Base-by-base conservation (phyloP, 2,888 invertebrate species). In the Thalpophila matura region DNA sequence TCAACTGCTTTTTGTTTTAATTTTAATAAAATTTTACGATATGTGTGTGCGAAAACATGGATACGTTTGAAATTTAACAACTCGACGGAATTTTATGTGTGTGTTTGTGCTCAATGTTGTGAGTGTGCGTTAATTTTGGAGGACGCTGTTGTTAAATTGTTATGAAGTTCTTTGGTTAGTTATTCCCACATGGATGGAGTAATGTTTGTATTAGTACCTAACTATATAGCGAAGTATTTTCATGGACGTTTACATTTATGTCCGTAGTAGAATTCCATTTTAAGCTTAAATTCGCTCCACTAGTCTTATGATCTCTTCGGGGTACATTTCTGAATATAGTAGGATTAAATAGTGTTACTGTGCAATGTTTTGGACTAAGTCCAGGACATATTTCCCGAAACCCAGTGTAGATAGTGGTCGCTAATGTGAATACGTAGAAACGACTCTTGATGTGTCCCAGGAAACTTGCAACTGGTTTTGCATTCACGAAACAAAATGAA, bases 1-100 rank as follows among this genome's bases (percentile, higher is more conserved):
- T 87, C 86, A 85, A 88, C 81, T 85, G 84, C 78, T 84, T 83
- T 82, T 79, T 81, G 84, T 81, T 88, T 85, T 85, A 86, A 86
- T 87, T 87, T 87, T 81, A 82, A 81, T 86, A 83, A 86, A 84
- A 80, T 82, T 84, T 84, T 79, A 83, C 80, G 79, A 75, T 79
- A 75, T 65, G 76, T 80, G 66, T 62, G 71, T 68, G 80, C 61
- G 65, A 80, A 74, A 77, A 79, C 74, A 80, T 74, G 58, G 53
- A 59, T 54, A 64, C 73, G 72, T 79, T 80, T 79, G 63, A 65
- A 79, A 72, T 79, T 79, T 77, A 74, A 79, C 77, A 74, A 63
- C 67, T 77, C 65, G 50, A 54, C 64, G 56, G 50, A 60, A 71
- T 67, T 38, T 55, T 55, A 29, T 51, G 29, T 59, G 45, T 45